phyloP scores from a whole-genome alignment of 2,888 invertebrate species.

The Hymenopus coronatus region DNA sequence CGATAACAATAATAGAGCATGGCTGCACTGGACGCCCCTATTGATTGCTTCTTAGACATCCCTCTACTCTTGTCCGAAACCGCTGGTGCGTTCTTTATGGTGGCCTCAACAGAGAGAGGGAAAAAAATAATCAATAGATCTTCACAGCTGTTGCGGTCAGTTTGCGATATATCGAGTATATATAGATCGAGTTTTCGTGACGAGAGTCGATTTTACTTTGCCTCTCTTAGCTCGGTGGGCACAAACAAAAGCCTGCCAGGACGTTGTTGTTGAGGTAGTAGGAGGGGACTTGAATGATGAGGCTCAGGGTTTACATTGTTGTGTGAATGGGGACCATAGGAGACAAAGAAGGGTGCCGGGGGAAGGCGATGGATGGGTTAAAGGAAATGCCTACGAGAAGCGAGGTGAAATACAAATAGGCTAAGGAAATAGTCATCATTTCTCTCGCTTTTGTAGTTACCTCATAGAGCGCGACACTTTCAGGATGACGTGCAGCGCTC shows the following conservation, averaged over 20 bases:
- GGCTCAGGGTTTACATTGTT: neutral
- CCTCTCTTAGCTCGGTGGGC: neutral
- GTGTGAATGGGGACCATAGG: neutral
- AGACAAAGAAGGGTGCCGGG: neutral
- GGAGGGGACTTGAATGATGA: neutral
- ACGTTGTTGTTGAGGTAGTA: neutral
- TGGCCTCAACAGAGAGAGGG: neutral
- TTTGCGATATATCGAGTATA: neutral
- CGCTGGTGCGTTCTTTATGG: neutral
- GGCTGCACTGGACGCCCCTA: neutral
- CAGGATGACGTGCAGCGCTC: neutral
- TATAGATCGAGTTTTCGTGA: neutral
- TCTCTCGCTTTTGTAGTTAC: constrained; percentile 14
- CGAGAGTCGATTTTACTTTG: neutral
- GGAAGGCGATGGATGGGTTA: neutral
- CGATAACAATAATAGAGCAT: neutral
- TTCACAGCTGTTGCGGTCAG: neutral
- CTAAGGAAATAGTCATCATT: constrained; percentile 4
- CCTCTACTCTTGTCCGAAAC: neutral
- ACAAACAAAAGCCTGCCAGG: neutral
- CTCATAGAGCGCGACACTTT: neutral
- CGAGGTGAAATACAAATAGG: constrained; percentile 8
- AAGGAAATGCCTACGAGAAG: neutral
- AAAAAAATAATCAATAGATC: neutral
- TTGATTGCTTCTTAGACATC: neutral